Base-by-base conservation (phyloP, 2,888 invertebrate species). In the Coelopa pilipes region DNA sequence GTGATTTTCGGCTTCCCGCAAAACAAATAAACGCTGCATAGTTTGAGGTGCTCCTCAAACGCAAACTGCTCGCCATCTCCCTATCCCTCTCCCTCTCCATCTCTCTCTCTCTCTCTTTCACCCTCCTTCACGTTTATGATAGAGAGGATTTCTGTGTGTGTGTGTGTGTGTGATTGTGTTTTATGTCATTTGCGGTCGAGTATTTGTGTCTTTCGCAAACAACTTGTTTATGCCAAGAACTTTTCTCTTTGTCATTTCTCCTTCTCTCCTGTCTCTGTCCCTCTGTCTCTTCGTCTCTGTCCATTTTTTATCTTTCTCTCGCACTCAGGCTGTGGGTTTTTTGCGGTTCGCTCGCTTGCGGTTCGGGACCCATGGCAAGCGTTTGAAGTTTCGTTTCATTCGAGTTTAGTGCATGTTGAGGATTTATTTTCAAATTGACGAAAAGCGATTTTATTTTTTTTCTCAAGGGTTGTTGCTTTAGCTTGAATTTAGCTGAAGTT, bases 121-220 rank as follows among this genome's bases (percentile, higher is more conserved):
- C 53, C 9, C 17, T 17, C 15, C 34, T 50, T 21, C 53, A 15
- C n/a, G 2, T 67, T 24, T 67, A 34, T 34, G n/a, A 21, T 50
- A 10, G 19, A 46, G 13, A 12, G n/a, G 24, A 19, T 53, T 15
- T 17, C n/a, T 55, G 11, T 45, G 15, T 55, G n/a, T 53, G 13
- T 34, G 17, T 60, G n/a, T 50, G 24, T 53, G 21, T 55, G 34
- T 70, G 59, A 19, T 46, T 15, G 13, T 57, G 34, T 49, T 9
- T 59, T 60, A 15, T 75, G 70, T 75, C 60, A 70, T 73, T 72
- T 75, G 72, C 50, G 72, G 53, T 45, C 50, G 55, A 24, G 53
- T 49, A 34, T 68, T 57, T 68, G 74, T 68, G 45, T 66, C 68
- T 72, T 68, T 55, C 63, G 74, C 63, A 74, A 74, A 65, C 74